These are phyloP conservation scores for Hylaeus volcanicus DNA, from an alignment of 1,140 invertebrate species.

Conservation along the genomic window DNA sequence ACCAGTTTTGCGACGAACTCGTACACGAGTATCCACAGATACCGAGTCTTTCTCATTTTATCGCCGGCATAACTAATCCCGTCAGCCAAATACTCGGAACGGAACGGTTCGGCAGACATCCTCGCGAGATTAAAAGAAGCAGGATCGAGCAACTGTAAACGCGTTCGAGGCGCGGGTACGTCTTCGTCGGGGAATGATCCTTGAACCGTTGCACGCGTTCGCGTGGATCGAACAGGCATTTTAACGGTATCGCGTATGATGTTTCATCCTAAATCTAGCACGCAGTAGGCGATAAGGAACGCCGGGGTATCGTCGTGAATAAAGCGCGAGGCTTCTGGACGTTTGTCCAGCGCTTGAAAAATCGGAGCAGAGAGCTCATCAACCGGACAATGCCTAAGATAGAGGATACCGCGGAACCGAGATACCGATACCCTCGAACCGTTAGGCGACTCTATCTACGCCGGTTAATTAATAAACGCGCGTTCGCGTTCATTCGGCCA, in stretches of 20 bases:
- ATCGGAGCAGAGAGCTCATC: conserved; percentile 7
- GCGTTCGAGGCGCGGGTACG: neutral
- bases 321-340: conserved; percentile 42
- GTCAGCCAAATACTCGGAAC: too few relatives aligned
- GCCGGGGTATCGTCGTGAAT: conserved; percentile 2
- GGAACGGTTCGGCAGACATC: too few relatives aligned
- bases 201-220: neutral
- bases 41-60: too few relatives aligned
- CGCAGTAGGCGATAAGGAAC: conserved; percentile 20
- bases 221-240: neutral
- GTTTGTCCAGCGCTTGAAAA: conserved; percentile 18
- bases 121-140: too few relatives aligned
- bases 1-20: too few relatives aligned
- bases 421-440: conserved; percentile 41
- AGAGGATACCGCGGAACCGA: conserved; percentile 3
- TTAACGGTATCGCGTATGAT: conserved; percentile 20
- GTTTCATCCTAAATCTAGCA: neutral
- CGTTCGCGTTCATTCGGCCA: conserved; percentile 35
- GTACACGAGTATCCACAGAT: too few relatives aligned
- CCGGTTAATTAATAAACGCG: conserved; percentile 62
- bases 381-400: conserved; percentile 34
- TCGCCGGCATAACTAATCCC: too few relatives aligned
- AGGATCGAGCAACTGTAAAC: neutral
- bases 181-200: neutral
- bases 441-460: conserved; percentile 59